Percentiles rank a stretch among this genome's conserved stretches.
Conservation (phyloP, 2,797 vertebrate species). For the Apodemus agrarius region DNA sequence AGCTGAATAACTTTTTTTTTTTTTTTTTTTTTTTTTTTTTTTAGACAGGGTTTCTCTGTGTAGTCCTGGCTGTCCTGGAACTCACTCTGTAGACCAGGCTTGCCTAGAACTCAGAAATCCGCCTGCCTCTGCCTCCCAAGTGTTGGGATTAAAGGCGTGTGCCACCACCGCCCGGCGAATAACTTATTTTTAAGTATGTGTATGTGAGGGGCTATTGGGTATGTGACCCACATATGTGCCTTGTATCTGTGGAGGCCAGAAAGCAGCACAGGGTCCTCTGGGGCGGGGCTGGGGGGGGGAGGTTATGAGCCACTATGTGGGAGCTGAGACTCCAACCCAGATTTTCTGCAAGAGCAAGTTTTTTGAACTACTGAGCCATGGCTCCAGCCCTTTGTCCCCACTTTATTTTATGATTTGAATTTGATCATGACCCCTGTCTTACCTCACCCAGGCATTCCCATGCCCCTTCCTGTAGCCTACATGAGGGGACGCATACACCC, state of each 20-base stretch:
- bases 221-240: neutral
- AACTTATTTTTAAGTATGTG: neutral
- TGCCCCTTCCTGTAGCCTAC: neutral
- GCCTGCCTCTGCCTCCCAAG: too few relatives aligned
- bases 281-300: too few relatives aligned
- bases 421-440: neutral
- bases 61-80: too few relatives aligned
- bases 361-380: neutral
- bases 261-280: neutral
- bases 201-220: neutral
- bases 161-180: too few relatives aligned
- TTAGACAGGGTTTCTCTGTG: too few relatives aligned
- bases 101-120: too few relatives aligned
- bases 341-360: neutral
- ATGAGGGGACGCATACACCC: neutral
- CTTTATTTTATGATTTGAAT: neutral
- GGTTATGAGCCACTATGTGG: neutral
- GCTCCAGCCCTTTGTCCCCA: neutral
- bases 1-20: too few relatives aligned
- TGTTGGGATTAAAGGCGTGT: too few relatives aligned
- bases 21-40: too few relatives aligned
- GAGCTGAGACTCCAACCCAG: neutral
- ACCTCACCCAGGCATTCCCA: neutral
- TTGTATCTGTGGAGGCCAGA: neutral
- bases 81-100: too few relatives aligned